Conservation (phyloP, 2,797 vertebrate genomes). For the Bovichtus diacanthus region DNA sequence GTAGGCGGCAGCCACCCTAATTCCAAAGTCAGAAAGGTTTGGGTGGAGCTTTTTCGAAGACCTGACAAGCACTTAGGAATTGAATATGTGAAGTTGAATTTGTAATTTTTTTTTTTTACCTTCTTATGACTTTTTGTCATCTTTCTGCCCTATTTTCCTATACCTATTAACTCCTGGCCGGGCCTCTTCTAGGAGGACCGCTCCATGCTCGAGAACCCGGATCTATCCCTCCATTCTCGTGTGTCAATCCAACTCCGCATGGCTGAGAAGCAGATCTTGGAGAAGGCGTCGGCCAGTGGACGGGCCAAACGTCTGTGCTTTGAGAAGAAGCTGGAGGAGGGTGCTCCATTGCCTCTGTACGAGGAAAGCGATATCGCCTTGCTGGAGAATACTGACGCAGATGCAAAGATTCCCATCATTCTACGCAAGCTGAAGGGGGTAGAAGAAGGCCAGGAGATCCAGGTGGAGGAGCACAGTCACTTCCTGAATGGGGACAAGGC, state of each 20-base stretch:
- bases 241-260: slow-evolving; percentile 92
- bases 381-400: slow-evolving; percentile 88
- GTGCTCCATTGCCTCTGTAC: slow-evolving; percentile 86
- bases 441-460: slow-evolving; percentile 73
- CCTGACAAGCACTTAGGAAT: background rate
- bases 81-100: background rate
- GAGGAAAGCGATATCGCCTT: slow-evolving; percentile 92
- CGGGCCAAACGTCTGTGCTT: slow-evolving; percentile 87
- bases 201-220: slow-evolving; percentile 86
- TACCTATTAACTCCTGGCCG: background rate
- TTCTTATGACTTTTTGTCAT: background rate
- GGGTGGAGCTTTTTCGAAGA: background rate
- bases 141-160: background rate
- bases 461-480: slow-evolving; percentile 66
- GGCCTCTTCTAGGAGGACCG: slow-evolving; percentile 87
- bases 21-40: background rate
- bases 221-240: slow-evolving; percentile 86
- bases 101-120: background rate
- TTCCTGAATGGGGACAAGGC: slow-evolving; percentile 87
- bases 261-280: slow-evolving; percentile 96
- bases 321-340: slow-evolving; percentile 87
- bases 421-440: slow-evolving; percentile 90
- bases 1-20: background rate
- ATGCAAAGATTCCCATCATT: slow-evolving; percentile 91
- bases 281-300: slow-evolving; percentile 88